Evolutionary conservation across 1,140 invertebrate genomes (phyloP), one percentile per base, ranked within the genome.

Genomic region (Aphaenogaster rudis): DNA sequence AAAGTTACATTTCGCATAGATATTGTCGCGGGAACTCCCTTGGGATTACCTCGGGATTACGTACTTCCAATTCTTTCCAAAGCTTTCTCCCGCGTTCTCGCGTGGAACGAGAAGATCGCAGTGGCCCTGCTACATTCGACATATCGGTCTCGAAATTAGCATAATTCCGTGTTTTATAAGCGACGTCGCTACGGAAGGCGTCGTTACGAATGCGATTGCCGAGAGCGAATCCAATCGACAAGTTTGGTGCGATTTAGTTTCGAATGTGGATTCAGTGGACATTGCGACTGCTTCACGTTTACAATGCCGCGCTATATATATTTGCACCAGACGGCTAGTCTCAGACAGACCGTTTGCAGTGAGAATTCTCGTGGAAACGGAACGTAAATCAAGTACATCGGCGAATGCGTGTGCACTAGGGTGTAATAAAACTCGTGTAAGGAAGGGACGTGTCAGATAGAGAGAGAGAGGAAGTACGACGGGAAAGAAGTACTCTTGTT

Each of bases 121-220:
- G 61, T 63, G 81, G 45, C 13, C 48, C 13, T 5, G 50, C 21
- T 48, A 52, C 28, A 28, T 45, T 59, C 45, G 61, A 17, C 64
- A 78, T 85, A 52, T 88, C 77, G 39, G n/a, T 80, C 71, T 86
- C 50, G 71, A 82, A 87, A 93, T 93, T 93, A 93, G 90, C 92
- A 92, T 93, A 93, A 93, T 93, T 93, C 89, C 71, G 91, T 91
- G 88, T 92, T 93, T 92, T 92, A 91, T 92, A 92, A 93, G 91
- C 90, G 76, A 81, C 86, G 67, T 67, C 87, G 64, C 74, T 39
- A 63, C 54, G 33, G n/a, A 64, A 33, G 52, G 50, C 15, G 36
- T 15, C 4, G 45, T 21, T 15, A 45, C 36, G 45, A 64, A 42
- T 42, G 45, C 45, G 13, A 50, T 17, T 36, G 4, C 33, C 4